Evolutionary conservation across 2,888 invertebrate species (phyloP).

Genomic region (Bhutanitis thaidina): DNA sequence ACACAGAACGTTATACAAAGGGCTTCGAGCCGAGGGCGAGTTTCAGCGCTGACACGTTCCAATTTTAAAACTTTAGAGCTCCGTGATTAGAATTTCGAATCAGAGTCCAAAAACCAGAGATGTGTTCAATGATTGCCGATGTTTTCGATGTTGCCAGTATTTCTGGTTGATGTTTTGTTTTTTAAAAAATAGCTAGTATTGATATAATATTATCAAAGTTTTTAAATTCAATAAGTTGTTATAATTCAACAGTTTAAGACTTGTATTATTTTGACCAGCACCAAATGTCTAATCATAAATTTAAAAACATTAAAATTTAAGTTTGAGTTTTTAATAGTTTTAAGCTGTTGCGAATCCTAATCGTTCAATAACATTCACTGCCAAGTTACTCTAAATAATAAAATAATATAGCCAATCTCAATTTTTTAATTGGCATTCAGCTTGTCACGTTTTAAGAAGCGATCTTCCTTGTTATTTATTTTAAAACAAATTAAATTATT

Average conservation of each 20-base stretch:
- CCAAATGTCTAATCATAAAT: too few relatives aligned
- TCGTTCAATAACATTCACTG: too few relatives aligned
- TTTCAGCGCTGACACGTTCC: constrained; percentile 22
- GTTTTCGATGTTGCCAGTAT: neutral
- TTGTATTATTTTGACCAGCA: too few relatives aligned
- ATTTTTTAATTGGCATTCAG: neutral
- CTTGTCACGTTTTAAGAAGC: neutral
- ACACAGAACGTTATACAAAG: constrained; percentile 9
- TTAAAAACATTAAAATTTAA: too few relatives aligned
- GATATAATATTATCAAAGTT: too few relatives aligned
- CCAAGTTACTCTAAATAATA: too few relatives aligned
- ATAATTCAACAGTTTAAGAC: too few relatives aligned
- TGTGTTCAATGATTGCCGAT: constrained; percentile 1
- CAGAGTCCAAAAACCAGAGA: constrained; percentile 7
- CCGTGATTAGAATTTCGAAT: constrained; percentile 18
- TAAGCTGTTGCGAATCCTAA: too few relatives aligned
- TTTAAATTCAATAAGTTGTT: too few relatives aligned
- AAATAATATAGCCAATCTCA: too few relatives aligned
- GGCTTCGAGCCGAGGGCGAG: constrained; percentile 4
- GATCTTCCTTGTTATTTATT: constrained; percentile 1
- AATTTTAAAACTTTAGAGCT: constrained; percentile 22
- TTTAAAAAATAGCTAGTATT: too few relatives aligned
- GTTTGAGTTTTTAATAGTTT: too few relatives aligned
- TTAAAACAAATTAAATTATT: constrained; percentile 6
- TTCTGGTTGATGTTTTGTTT: neutral